A percentile compares a stretch with the other conserved stretches of the same genome.
phyloP scores from a whole-genome alignment of 2,888 invertebrate genomes.

The Microplitis deprimator region DNA sequence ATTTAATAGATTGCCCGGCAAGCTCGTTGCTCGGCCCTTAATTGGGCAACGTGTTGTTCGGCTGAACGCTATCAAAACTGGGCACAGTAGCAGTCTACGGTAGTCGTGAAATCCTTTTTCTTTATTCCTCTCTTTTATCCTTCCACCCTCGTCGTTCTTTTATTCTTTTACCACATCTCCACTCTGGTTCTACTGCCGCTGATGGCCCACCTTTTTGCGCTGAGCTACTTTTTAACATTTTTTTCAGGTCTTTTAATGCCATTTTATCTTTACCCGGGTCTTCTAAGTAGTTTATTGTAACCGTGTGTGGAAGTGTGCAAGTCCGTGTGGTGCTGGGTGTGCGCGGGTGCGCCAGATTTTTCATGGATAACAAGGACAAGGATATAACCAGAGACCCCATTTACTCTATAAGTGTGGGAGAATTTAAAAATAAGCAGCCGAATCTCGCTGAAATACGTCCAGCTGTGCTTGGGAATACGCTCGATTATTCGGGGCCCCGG shows the following conservation, averaged over 20 bases:
- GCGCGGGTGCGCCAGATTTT: conserved; percentile 64
- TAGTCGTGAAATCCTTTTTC: conserved; percentile 57
- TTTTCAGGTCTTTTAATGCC: conserved; percentile 35
- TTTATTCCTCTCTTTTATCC: conserved; percentile 43
- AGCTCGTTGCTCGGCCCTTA: conserved; percentile 55
- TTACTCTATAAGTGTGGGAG: conserved; percentile 42
- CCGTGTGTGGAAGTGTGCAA: neutral
- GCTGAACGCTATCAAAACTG: conserved; percentile 32
- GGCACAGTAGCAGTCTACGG: conserved; percentile 59
- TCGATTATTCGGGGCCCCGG: conserved; percentile 7
- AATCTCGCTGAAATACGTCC: conserved; percentile 40
- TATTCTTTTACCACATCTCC: conserved; percentile 13
- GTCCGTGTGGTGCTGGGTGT: conserved; percentile 53
- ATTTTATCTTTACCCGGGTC: conserved; percentile 54
- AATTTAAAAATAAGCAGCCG: conserved; percentile 23
- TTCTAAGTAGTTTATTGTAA: neutral
- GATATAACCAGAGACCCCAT: conserved; percentile 10
- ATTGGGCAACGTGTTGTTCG: conserved; percentile 65
- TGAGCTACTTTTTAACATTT: conserved; percentile 17
- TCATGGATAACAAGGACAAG: conserved; percentile 56
- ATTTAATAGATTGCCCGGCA: conserved; percentile 1
- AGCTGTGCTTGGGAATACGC: conserved; percentile 37
- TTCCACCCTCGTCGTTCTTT: conserved; percentile 14
- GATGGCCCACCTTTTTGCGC: neutral
- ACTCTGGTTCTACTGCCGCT: neutral